Evolutionary conservation across 2,113 vertebrate species (phyloP).

Genomic region (Vireo altiloquus): DNA sequence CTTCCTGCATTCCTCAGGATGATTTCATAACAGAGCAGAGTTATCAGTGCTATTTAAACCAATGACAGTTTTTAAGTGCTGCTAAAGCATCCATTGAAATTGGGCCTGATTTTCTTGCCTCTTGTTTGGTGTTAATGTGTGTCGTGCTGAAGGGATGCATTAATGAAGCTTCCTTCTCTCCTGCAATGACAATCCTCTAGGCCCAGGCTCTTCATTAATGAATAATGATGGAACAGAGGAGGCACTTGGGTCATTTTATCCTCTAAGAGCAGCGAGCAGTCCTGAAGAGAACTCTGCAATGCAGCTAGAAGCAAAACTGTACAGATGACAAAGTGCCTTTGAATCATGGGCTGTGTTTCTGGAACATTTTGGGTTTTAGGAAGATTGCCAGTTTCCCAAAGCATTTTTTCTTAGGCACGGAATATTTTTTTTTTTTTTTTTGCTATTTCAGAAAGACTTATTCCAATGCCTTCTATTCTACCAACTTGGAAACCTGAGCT

Average conservation of each 20-base stretch:
- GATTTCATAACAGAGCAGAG: not conserved
- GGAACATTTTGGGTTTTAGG: not conserved
- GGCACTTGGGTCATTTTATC: slow-evolving; percentile 51
- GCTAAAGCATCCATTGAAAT: not conserved
- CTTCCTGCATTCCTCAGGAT: not conserved
- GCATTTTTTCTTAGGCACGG: not conserved
- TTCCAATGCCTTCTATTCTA: not conserved
- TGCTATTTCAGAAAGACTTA: not conserved
- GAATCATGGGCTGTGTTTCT: not conserved
- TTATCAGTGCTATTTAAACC: not conserved
- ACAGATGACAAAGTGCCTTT: not conserved
- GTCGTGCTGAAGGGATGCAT: slow-evolving; percentile 4
- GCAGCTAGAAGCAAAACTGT: slow-evolving; percentile 29
- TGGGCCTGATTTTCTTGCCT: not conserved
- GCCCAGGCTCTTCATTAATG: slow-evolving; percentile 39
- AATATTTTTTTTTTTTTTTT: not conserved
- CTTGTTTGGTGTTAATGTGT: not conserved
- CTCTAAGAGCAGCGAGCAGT: not conserved
- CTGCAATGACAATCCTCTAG: slow-evolving; percentile 33
- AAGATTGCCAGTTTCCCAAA: not conserved
- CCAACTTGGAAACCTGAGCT: not conserved
- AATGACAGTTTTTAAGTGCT: not conserved
- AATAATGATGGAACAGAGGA: slow-evolving; percentile 61
- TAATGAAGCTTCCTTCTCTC: slow-evolving; percentile 1
- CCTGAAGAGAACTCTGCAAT: slow-evolving; percentile 49